phyloP scores from a whole-genome alignment of 2,113 vertebrate genomes.

The Rhinolophus sinicus region DNA sequence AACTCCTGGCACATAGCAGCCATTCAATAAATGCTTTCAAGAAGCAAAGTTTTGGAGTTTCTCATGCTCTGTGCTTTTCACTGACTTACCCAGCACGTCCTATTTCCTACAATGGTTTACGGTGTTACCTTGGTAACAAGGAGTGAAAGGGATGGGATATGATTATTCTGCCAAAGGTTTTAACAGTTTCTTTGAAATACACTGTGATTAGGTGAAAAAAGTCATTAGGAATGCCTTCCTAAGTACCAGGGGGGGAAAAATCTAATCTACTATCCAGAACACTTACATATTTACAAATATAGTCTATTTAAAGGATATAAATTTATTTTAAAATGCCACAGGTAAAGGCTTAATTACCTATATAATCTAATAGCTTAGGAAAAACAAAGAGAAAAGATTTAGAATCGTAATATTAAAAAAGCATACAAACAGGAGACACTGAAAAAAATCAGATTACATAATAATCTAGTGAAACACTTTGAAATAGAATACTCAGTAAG shows the following conservation, averaged over 20 bases:
- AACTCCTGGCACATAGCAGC: background rate
- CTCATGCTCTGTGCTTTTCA: background rate
- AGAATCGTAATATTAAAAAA: constrained; percentile 57
- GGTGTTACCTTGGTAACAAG: background rate
- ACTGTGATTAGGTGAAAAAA: constrained; percentile 2
- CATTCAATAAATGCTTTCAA: background rate
- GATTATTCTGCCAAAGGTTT: constrained; percentile 34
- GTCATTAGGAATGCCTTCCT: constrained; percentile 41
- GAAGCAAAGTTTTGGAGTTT: background rate
- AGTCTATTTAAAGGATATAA: constrained; percentile 10
- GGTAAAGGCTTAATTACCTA: constrained; percentile 39
- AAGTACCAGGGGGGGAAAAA: background rate
- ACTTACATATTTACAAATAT: constrained; percentile 43
- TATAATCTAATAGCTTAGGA: constrained; percentile 38
- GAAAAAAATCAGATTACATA: constrained; percentile 58
- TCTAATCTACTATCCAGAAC: background rate
- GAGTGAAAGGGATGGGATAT: background rate
- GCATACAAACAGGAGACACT: constrained; percentile 37
- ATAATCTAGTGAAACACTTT: constrained; percentile 68
- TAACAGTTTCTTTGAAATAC: constrained; percentile 53
- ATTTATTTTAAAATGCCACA: background rate
- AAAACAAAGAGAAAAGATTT: constrained; percentile 69
- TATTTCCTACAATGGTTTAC: background rate
- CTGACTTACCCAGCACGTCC: background rate
- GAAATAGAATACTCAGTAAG: constrained; percentile 68